phyloP scores from a whole-genome alignment of 2,888 invertebrate species.

The Drosophila lutescens region DNA sequence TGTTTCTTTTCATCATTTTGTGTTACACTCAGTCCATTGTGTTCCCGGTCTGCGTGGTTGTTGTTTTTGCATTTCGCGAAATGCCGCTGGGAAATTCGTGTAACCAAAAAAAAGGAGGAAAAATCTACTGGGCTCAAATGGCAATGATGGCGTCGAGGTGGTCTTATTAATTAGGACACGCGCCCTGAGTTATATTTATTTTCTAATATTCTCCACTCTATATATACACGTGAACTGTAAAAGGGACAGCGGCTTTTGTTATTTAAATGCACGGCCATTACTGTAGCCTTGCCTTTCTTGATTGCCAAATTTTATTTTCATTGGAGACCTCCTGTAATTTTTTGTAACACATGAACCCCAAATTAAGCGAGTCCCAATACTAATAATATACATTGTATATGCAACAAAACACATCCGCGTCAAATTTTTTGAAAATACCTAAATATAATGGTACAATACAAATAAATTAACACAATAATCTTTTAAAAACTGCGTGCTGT shows the following conservation, averaged over 20 bases:
- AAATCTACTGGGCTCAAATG: slow-evolving; percentile 65
- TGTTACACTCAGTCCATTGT: slow-evolving; percentile 36
- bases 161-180: slow-evolving; percentile 74
- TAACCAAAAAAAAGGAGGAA: slow-evolving; percentile 41
- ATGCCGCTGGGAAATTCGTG: slow-evolving; percentile 75
- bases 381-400: too few species aligned
- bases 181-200: slow-evolving; percentile 54
- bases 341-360: background rate
- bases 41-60: slow-evolving; percentile 42
- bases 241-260: slow-evolving; percentile 49
- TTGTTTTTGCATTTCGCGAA: slow-evolving; percentile 73
- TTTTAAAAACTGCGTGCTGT: too few species aligned
- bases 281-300: slow-evolving; percentile 17
- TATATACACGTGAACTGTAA: slow-evolving; percentile 20
- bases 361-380: too few species aligned
- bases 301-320: slow-evolving; percentile 57
- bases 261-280: slow-evolving; percentile 73
- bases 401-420: too few species aligned
- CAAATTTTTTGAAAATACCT: too few species aligned
- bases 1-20: slow-evolving; percentile 72
- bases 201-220: slow-evolving; percentile 15
- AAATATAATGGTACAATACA: too few species aligned
- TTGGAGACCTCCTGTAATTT: slow-evolving; percentile 51
- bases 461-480: too few species aligned
- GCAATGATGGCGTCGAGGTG: slow-evolving; percentile 62